Evolutionary conservation across 2,113 vertebrate species (phyloP).

Genomic region (Gracilinanus agilis): DNA sequence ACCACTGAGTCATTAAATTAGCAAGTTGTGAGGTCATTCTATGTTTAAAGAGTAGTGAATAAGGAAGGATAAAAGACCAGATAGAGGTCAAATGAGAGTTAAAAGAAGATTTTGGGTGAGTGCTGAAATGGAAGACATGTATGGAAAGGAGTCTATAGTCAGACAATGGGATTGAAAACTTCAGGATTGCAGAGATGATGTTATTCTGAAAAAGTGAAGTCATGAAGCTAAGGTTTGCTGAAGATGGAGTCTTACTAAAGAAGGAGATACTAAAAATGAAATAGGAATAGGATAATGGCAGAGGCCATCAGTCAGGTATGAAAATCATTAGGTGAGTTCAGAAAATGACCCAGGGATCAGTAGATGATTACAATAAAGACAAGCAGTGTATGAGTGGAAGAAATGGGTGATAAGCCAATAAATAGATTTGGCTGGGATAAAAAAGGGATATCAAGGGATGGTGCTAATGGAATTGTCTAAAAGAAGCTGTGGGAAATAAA

Average conservation of each 20-base stretch:
- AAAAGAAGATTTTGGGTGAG: neutral
- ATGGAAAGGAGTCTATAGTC: neutral
- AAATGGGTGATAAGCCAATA: neutral
- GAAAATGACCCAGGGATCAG: neutral
- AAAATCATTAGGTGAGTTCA: neutral
- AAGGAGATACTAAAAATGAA: neutral
- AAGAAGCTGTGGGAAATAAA: neutral
- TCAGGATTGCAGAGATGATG: neutral
- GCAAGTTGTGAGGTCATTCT: neutral
- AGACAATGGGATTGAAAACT: neutral
- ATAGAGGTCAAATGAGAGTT: neutral
- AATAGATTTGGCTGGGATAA: neutral
- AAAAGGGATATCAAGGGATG: neutral
- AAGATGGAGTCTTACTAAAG: neutral
- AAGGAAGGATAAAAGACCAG: neutral
- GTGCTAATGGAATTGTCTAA: neutral
- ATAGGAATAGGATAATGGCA: neutral
- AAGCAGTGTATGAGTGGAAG: neutral
- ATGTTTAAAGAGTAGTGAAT: neutral
- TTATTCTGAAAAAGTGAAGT: neutral
- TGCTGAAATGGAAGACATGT: neutral
- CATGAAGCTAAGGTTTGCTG: neutral
- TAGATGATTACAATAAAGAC: neutral
- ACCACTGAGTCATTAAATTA: too few relatives aligned
- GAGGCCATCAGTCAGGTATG: neutral